Percentiles rank a stretch among this genome's conserved stretches.
Evolutionary conservation across 1,140 invertebrate species (phyloP).

Genomic region (Zaprionus taronus): DNA sequence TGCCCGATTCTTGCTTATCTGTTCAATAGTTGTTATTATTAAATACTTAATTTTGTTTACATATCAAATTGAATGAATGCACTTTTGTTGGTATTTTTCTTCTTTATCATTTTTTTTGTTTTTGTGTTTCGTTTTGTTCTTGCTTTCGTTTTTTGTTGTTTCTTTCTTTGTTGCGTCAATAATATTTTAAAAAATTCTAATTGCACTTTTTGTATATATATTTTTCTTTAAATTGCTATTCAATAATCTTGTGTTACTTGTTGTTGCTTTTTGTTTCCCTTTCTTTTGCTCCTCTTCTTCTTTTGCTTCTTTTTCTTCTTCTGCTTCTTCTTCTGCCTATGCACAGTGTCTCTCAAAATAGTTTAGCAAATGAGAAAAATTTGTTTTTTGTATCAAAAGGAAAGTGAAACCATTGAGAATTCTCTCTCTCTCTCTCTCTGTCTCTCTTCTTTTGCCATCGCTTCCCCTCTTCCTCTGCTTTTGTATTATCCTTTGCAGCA

Average conservation of each 20-base stretch:
- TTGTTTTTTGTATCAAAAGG: conserved; percentile 9
- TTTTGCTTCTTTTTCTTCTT: conserved; percentile 16
- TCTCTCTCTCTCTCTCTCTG: background rate
- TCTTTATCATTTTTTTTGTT: conserved; percentile 9
- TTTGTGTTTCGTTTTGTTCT: conserved; percentile 31
- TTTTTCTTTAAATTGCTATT: conserved; percentile 60
- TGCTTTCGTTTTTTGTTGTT: conserved; percentile 59
- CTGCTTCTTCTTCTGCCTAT: conserved; percentile 17
- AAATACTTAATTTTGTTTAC: conserved; percentile 51
- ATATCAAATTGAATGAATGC: conserved; percentile 74
- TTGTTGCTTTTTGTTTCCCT: conserved; percentile 18
- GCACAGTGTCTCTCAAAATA: conserved; percentile 25
- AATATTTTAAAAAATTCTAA: conserved; percentile 81
- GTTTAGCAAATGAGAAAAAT: conserved; percentile 25
- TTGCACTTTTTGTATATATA: conserved; percentile 76
- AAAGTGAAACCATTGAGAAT: conserved; percentile 43
- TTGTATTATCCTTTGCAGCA: background rate
- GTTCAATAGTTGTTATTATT: conserved; percentile 55
- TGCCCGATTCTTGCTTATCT: conserved; percentile 52
- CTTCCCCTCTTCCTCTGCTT: background rate
- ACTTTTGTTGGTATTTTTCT: conserved; percentile 62
- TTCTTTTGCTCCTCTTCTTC: conserved; percentile 19
- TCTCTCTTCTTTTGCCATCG: background rate
- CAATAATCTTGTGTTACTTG: conserved; percentile 41
- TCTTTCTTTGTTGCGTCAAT: conserved; percentile 62